phyloP scores from a whole-genome alignment of 2,113 vertebrate species.

The Pipa parva region DNA sequence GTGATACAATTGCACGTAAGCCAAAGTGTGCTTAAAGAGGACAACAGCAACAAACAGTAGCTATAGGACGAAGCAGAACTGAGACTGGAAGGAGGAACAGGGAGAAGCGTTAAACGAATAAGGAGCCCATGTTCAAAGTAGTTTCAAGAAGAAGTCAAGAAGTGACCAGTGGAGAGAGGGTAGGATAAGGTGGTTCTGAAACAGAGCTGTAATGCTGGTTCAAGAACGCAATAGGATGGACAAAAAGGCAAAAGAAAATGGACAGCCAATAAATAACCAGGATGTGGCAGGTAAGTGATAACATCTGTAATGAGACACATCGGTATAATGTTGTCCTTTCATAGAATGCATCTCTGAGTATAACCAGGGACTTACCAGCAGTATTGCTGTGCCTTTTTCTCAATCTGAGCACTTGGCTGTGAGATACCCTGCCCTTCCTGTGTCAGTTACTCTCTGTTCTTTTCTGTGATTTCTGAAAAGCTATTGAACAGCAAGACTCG shows the following conservation, averaged over 20 bases:
- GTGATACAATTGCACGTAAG: not conserved
- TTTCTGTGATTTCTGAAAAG: too few relatives aligned
- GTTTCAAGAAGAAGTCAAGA: not conserved
- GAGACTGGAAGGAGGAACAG: conserved; percentile 1
- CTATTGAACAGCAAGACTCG: too few relatives aligned
- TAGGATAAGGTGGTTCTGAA: not conserved
- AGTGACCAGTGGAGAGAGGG: not conserved
- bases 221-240: not conserved
- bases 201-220: conserved; percentile 1
- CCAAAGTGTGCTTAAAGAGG: not conserved
- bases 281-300: too few relatives aligned
- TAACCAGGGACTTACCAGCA: too few relatives aligned
- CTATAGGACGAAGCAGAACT: not conserved
- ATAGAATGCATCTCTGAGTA: too few relatives aligned
- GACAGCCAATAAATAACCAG: not conserved
- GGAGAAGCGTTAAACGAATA: not conserved
- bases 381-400: too few relatives aligned
- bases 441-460: too few relatives aligned
- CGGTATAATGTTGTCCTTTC: too few relatives aligned
- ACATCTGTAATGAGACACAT: too few relatives aligned
- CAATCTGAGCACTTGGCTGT: too few relatives aligned
- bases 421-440: too few relatives aligned
- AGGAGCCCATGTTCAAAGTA: not conserved
- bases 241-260: not conserved
- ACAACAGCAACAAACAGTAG: not conserved